A percentile compares a stretch with the other conserved stretches of the same genome.
Conservation (phyloP, 2,888 invertebrate genomes). For the Capitulum mitella region DNA sequence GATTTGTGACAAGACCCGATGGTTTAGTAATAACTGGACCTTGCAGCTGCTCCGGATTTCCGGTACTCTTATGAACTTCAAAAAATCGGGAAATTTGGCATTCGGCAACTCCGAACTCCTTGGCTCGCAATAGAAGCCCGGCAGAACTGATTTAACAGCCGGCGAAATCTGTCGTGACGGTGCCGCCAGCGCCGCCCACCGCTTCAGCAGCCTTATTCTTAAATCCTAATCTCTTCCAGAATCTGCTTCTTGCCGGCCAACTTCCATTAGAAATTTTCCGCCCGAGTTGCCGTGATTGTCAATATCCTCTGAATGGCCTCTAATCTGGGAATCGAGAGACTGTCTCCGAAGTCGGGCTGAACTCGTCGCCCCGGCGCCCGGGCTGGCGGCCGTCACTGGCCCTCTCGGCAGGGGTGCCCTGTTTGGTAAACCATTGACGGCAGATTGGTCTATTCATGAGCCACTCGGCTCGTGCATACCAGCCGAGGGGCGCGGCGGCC, state of each 20-base stretch:
- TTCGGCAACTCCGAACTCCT: too few relatives aligned
- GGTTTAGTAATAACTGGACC: too few relatives aligned
- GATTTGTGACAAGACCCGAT: too few relatives aligned
- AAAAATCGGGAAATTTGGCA: too few relatives aligned
- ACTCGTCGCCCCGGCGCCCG: too few relatives aligned
- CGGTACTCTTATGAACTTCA: too few relatives aligned
- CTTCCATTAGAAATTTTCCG: constrained; percentile 6
- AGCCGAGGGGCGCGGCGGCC: neutral
- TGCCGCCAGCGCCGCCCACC: too few relatives aligned
- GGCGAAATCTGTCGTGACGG: too few relatives aligned
- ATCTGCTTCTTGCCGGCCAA: neutral
- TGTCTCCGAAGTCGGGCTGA: neutral
- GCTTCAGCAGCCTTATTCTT: neutral
- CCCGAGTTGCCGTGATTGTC: neutral
- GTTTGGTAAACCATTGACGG: neutral
- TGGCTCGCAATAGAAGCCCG: too few relatives aligned
- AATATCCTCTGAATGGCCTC: neutral
- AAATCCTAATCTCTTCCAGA: neutral
- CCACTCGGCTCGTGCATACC: constrained; percentile 6
- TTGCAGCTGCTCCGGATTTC: too few relatives aligned
- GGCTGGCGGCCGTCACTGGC: neutral
- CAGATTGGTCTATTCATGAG: constrained; percentile 16
- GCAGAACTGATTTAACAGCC: too few relatives aligned
- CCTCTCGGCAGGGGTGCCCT: neutral
- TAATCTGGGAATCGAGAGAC: neutral